Evolutionary conservation across 2,797 vertebrate genomes (phyloP), one percentile per base, ranked within the genome.

Genomic region (Meriones psammophilus): DNA sequence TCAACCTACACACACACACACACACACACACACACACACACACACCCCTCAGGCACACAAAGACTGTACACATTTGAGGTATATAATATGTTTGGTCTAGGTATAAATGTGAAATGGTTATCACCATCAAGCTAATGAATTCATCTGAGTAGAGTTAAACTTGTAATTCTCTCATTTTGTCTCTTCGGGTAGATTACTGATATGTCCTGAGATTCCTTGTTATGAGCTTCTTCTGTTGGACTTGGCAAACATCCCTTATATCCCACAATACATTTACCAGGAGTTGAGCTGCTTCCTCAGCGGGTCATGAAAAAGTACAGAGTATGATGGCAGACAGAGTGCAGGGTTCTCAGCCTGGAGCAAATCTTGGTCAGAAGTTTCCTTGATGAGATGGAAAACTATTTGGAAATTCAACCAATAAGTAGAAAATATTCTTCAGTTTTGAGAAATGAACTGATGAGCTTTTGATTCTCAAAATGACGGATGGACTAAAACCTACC

Each of bases 331-430:
- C 36, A 88, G 64, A 78, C 8, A 94, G 60, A 96, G 90, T 62
- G n/a, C 26, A 88, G 84, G 22, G 86, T 94, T 96, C 77, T 87
- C 28, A 96, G 22, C 54, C 89, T 96, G 76, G 77, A 89, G 76
- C 22, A 95, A 96, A 71, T 93, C 94, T 95, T 26, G 24, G 62
- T 8, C 91, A 92, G 4, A 79, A 30, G 36, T 6, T 60, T 95
- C 66, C 50, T 94, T 90, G 89, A 79, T 95, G 46, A 68, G 60
- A 54, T 84, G 86, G 86, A 98, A 46, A 80, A 64, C 97, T 60
- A 54, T 92, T 64, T 71, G 80, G 18, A 96, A 97, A 77, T 91
- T 78, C 93, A 95, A 96, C n/a, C 96, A 73, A 56, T 58, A 73
- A 58, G 18, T 1, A 96, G 86, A 69, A 86, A 92, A 60, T 8